These are phyloP conservation scores for Drosophila setosimentum DNA, from an alignment of 2,888 invertebrate genomes.

Conservation along the genomic window DNA sequence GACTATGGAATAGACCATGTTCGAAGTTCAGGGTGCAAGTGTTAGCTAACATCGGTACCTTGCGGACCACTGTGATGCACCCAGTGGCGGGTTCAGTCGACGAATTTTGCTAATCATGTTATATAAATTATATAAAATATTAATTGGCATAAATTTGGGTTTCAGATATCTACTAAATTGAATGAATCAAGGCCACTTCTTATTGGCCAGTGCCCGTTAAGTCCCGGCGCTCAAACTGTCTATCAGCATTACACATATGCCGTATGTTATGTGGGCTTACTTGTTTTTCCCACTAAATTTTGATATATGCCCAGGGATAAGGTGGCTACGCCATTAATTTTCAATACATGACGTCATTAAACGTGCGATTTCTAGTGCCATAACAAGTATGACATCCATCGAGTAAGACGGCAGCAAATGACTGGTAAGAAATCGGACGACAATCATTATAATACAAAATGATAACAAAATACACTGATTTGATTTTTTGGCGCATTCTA, in stretches of 20 bases:
- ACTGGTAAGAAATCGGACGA: not conserved
- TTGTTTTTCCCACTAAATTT: not conserved
- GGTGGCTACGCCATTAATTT: constrained; percentile 44
- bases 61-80: not conserved
- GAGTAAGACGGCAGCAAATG: constrained; percentile 19
- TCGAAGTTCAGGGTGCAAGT: not conserved
- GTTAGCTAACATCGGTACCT: not conserved
- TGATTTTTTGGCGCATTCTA: constrained; percentile 27
- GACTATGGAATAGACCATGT: not conserved
- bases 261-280: constrained; percentile 15
- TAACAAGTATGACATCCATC: constrained; percentile 49
- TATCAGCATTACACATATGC: constrained; percentile 28
- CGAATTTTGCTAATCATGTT: not conserved
- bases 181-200: constrained; percentile 7
- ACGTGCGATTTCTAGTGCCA: constrained; percentile 7
- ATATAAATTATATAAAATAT: not conserved
- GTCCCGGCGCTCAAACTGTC: constrained; percentile 47
- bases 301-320: constrained; percentile 35
- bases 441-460: constrained; percentile 5
- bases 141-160: constrained; percentile 8
- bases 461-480: constrained; percentile 30
- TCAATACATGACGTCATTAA: constrained; percentile 41
- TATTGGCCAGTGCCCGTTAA: constrained; percentile 15
- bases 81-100: not conserved
- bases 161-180: not conserved